These are phyloP conservation scores for Acanthosepion lycidas DNA, from an alignment of 2,888 invertebrate genomes.

Conservation along the genomic window DNA sequence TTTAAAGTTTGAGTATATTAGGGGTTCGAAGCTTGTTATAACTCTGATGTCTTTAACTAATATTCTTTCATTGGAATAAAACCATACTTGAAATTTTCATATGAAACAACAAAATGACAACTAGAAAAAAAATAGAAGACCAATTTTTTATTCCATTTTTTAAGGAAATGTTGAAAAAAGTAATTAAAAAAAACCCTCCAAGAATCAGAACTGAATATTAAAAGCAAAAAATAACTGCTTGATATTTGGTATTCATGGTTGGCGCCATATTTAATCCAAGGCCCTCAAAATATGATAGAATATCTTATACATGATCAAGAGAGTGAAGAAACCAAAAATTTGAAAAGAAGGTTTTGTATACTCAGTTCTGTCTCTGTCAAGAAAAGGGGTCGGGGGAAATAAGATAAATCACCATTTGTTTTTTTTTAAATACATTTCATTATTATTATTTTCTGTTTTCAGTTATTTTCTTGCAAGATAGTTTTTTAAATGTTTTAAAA, in stretches of 20 bases:
- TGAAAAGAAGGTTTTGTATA: neutral
- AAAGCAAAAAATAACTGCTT: neutral
- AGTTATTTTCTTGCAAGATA: slow-evolving; percentile 23
- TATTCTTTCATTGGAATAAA: neutral
- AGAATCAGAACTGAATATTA: neutral
- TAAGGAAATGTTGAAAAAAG: neutral
- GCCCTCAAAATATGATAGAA: slow-evolving; percentile 2
- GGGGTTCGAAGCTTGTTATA: neutral
- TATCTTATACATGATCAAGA: neutral
- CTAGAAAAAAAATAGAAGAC: neutral
- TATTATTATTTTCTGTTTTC: neutral
- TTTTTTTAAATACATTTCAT: slow-evolving; percentile 8
- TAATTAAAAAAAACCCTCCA: neutral
- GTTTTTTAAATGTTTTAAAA: neutral
- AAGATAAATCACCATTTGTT: slow-evolving; percentile 33
- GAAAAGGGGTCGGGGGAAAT: neutral
- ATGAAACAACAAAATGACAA: neutral
- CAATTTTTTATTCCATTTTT: neutral
- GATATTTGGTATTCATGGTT: slow-evolving; percentile 33
- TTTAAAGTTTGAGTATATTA: neutral
- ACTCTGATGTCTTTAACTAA: neutral
- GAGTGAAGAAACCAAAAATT: neutral
- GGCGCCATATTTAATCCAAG: slow-evolving; percentile 6
- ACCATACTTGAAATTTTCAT: neutral
- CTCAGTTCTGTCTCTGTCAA: neutral